Evolutionary conservation across 2,797 vertebrate genomes (phyloP), one percentile per base, ranked within the genome.

Genomic region (Phataginus tetradactyla): DNA sequence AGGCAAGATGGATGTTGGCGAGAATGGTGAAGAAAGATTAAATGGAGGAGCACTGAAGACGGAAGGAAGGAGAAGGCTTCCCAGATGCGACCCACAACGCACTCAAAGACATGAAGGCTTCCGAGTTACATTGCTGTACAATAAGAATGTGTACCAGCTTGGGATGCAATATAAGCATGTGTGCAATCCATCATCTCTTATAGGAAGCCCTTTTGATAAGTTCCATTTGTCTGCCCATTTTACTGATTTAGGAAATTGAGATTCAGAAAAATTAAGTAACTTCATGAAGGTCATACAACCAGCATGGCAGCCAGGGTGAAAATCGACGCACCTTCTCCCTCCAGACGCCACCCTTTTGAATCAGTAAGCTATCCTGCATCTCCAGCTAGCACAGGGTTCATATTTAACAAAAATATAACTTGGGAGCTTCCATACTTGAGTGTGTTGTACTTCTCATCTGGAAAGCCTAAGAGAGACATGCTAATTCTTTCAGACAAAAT

Each of bases 221-320:
- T 51, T 75, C 32, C 21, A 13, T 18, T 75, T 87, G n/a, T 18
- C 69, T 25, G 37, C 18, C 29, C 4, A 59, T 64, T 91, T 93
- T 59, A 53, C 51, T 49, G 9, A 74, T 64, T 45, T 75, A 87
- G 53, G 5, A 90, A 80, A 86, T 20, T 29, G 45, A 79, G 14
- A n/a, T 79, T 88, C 68, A 89, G 69, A 93, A 29, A 95, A 86
- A 78, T 66, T 51, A 55, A 72, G 57, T 72, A 72, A 72, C 39
- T 89, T 84, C 27, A 32, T 27, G n/a, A 63, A 59, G n/a, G 27
- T 64, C 32, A 81, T 42, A 57, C 74, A 90, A 80, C 4, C 55
- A 61, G 29, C 51, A 29, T 0, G 37, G n/a, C 39, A 87, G 42
- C 45, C 21, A 69, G 57, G n/a, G 25, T 95, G 25, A 55, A 71